Percentiles rank a stretch among this genome's conserved stretches.
Evolutionary conservation across 2,888 invertebrate genomes (phyloP).

Genomic region (Cloeon dipterum): DNA sequence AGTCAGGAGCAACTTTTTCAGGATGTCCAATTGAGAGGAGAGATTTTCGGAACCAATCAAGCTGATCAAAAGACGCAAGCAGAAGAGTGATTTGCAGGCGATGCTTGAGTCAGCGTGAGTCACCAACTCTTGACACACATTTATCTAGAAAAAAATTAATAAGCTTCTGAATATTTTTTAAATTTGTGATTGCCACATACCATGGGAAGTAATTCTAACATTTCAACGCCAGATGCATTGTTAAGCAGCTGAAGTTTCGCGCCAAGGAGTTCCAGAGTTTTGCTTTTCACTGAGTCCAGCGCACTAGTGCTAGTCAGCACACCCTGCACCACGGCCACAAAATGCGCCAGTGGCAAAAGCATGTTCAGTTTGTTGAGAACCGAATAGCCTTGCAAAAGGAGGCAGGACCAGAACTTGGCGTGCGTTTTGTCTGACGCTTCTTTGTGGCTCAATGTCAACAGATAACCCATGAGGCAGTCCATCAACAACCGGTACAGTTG

Average conservation of each 20-base stretch:
- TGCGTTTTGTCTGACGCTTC: slow-evolving; percentile 29
- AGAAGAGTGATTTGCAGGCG: neutral
- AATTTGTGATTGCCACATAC: no score
- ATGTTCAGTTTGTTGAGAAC: slow-evolving; percentile 51
- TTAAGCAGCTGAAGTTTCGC: slow-evolving; percentile 48
- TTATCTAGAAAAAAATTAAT: no score
- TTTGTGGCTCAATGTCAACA: slow-evolving; percentile 35
- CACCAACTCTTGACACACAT: slow-evolving; percentile 8
- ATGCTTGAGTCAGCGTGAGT: neutral
- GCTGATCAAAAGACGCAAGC: neutral
- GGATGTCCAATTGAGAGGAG: neutral
- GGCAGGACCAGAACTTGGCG: slow-evolving; percentile 72
- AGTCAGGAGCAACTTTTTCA: neutral
- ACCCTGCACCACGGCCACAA: slow-evolving; percentile 51
- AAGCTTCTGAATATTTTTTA: no score
- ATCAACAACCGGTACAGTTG: slow-evolving; percentile 41
- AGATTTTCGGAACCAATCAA: neutral
- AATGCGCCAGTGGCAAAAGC: slow-evolving; percentile 53
- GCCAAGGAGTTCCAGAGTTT: slow-evolving; percentile 68
- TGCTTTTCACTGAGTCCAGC: slow-evolving; percentile 39
- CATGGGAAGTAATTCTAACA: slow-evolving; percentile 4
- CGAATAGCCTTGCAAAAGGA: slow-evolving; percentile 57
- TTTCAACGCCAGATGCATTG: slow-evolving; percentile 21
- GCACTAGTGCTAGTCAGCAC: slow-evolving; percentile 43
- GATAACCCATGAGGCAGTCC: slow-evolving; percentile 38